phyloP scores from a whole-genome alignment of 2,113 vertebrate genomes.

The Vidua macroura region DNA sequence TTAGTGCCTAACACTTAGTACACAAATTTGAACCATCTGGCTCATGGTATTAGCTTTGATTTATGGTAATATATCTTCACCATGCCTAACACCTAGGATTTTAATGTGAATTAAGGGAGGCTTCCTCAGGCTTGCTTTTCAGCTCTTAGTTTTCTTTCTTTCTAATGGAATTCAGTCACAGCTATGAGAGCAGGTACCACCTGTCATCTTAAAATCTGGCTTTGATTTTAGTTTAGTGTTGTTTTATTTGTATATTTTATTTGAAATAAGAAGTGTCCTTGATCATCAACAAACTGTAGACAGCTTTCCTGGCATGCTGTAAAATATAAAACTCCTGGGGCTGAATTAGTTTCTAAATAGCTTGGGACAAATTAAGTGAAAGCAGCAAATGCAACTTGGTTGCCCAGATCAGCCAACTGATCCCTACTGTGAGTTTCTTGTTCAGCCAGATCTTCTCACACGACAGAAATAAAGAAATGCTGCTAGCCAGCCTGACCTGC shows the following conservation, averaged over 20 bases:
- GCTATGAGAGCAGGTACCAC: background rate
- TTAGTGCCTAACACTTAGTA: background rate
- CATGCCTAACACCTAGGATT: background rate
- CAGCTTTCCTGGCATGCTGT: background rate
- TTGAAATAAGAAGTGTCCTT: background rate
- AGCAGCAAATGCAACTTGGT: background rate
- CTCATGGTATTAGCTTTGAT: conserved; percentile 8
- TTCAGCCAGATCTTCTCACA: background rate
- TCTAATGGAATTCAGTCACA: background rate
- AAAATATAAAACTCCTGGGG: background rate
- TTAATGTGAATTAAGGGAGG: background rate
- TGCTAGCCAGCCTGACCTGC: background rate
- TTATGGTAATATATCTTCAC: conserved; percentile 7
- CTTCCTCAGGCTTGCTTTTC: background rate
- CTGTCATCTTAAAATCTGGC: background rate
- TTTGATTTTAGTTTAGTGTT: background rate
- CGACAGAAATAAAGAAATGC: background rate
- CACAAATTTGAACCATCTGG: conserved; percentile 47
- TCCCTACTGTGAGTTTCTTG: background rate
- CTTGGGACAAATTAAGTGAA: background rate
- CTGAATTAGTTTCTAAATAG: background rate
- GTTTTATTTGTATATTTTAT: background rate
- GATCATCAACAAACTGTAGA: background rate
- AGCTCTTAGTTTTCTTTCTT: background rate
- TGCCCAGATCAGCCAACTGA: background rate